Base-by-base conservation (phyloP, 2,113 vertebrate genomes). In the Carassius carassius region DNA sequence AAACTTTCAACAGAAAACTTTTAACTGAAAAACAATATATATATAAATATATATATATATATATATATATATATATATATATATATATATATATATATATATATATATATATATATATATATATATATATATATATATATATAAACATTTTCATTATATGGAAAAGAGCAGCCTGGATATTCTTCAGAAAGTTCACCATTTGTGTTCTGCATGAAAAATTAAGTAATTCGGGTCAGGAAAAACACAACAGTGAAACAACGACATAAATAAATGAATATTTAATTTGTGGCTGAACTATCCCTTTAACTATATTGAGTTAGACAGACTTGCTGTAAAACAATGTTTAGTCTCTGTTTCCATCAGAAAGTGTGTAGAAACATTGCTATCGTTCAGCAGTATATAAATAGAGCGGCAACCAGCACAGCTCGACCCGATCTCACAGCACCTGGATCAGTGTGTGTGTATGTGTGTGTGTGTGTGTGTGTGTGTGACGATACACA, bases 371-470 rank as follows among this genome's bases (percentile, higher is more conserved):
- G 32, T 69, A 44, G 75, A 80, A 80, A 80, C 78, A 49, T 47
- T 80, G 35, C 37, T 13, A 62, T 23, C 41, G 32, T 25, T 72
- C 41, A 63, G 54, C 69, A 63, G 70, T 19, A 73, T 60, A 85
- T 62, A 49, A 85, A 65, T 70, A 83, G 23, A 86, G 32, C 16
- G 0, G 58, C 32, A 77, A 58, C 12, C 63, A 86, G 51, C 74
- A 86, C 60, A 83, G n/a, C 63, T 73, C 51, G 44, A 86, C 62
- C 62, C 72, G 69, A 69, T 65, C 78, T 37, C 69, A 29, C 80
- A 70, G 49, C 58, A 69, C n/a, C 70, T 75, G 47, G 54, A 79
- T 69, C 62, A n/a, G 17, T 2, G 47, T 65, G 5, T 37, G 65
- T 69, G 25, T 77, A 29, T 60, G 14, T 77, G 74, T 32, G 74